These are phyloP conservation scores for Apodemus agrarius DNA, from an alignment of 2,797 vertebrate species.

Conservation along the genomic window DNA sequence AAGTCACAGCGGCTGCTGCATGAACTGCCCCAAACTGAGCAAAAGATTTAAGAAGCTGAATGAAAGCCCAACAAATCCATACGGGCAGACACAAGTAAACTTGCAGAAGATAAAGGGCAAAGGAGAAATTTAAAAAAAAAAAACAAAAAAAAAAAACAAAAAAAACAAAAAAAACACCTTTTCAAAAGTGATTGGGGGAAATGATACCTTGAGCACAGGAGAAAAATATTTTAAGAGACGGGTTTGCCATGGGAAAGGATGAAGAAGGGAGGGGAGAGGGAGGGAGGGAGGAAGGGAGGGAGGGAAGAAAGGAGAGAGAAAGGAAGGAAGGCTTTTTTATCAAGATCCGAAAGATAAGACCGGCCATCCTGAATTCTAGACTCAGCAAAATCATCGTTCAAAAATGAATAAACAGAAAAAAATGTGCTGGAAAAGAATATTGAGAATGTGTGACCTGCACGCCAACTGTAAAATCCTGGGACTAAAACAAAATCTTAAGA, in stretches of 20 bases:
- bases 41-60: not conserved
- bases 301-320: not conserved
- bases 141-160: not conserved
- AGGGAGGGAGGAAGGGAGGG: too few species aligned
- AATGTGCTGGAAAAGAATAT: not conserved
- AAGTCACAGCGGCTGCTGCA: not conserved
- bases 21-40: not conserved
- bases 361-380: not conserved
- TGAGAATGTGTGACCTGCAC: not conserved
- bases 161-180: not conserved
- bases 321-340: not conserved
- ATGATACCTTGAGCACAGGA: not conserved
- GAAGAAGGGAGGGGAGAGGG: not conserved
- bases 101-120: not conserved
- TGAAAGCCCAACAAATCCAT: not conserved
- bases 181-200: not conserved
- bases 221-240: not conserved
- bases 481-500: not conserved
- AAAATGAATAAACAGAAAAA: not conserved
- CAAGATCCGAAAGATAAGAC: not conserved
- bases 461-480: not conserved
- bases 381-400: not conserved
- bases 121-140: not conserved
- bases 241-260: not conserved
- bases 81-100: not conserved